phyloP scores from a whole-genome alignment of 2,888 invertebrate genomes.

The Arrhopalites spinosus region DNA sequence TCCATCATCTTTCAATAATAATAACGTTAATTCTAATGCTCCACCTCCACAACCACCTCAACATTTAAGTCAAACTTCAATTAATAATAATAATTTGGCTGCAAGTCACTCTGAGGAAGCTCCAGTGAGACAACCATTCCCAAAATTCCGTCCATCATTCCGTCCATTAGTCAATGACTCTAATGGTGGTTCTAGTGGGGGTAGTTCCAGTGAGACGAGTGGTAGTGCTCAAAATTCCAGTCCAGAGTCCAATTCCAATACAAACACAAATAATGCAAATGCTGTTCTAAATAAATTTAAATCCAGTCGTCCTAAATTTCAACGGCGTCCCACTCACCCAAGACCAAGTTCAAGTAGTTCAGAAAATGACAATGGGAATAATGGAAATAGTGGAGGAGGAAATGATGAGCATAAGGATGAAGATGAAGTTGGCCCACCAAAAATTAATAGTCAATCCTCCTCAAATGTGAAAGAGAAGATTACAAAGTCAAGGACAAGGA shows the following conservation, averaged over 20 bases:
- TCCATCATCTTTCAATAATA: background rate
- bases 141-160: conserved; percentile 40
- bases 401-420: conserved; percentile 44
- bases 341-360: background rate
- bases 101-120: conserved; percentile 51
- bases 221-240: background rate
- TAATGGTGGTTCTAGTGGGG: background rate
- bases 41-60: background rate
- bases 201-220: background rate
- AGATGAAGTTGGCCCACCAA: conserved; percentile 17
- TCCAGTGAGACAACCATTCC: conserved; percentile 49
- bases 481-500: conserved; percentile 43
- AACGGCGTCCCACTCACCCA: conserved; percentile 14
- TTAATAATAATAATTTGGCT: conserved; percentile 1
- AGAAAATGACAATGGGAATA: background rate
- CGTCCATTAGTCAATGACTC: conserved; percentile 10
- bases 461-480: conserved; percentile 44
- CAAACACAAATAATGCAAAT: background rate
- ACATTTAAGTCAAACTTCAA: background rate
- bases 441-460: background rate
- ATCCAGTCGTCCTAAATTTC: conserved; percentile 35
- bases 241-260: background rate
- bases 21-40: background rate
- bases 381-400: background rate
- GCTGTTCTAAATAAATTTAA: conserved; percentile 33